Evolutionary conservation across 1,140 invertebrate species (phyloP).

Genomic region (Pogonognathellus flavescens): DNA sequence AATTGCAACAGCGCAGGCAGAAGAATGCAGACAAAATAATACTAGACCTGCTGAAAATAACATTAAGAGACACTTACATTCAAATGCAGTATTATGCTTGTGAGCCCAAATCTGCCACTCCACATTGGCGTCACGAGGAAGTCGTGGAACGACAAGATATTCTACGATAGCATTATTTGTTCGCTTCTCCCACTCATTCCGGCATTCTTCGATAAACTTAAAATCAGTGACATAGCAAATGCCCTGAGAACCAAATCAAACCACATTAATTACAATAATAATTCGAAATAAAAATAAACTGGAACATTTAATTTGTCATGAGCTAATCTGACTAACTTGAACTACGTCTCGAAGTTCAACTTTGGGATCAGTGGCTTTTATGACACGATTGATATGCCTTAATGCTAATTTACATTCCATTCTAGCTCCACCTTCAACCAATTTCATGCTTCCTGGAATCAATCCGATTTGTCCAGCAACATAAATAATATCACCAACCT

Average conservation of each 20-base stretch:
- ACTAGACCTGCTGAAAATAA: background rate
- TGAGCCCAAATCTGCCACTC: conserved; percentile 95
- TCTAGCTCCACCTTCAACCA: conserved; percentile 80
- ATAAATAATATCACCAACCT: conserved; percentile 85
- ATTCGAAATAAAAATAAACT: too few species aligned
- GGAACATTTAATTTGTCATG: too few species aligned
- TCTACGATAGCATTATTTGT: conserved; percentile 90
- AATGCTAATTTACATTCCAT: conserved; percentile 85
- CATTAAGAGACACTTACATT: conserved; percentile 78
- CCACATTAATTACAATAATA: background rate
- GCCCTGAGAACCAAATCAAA: conserved; percentile 72
- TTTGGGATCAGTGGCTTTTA: conserved; percentile 68
- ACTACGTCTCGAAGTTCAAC: conserved; percentile 68
- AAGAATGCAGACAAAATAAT: background rate
- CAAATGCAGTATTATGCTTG: conserved; percentile 85
- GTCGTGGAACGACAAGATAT: conserved; percentile 83
- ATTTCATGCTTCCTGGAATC: conserved; percentile 85
- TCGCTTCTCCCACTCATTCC: conserved; percentile 83
- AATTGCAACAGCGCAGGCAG: background rate
- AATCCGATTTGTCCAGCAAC: conserved; percentile 93
- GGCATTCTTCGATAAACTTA: conserved; percentile 79
- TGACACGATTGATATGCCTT: conserved; percentile 75
- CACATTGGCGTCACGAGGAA: conserved; percentile 85
- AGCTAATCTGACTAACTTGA: conserved; percentile 62
- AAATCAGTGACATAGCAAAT: conserved; percentile 85